A percentile compares a stretch with the other conserved stretches of the same genome.
Conservation (phyloP, 2,113 vertebrate species). For the Okapia johnstoni region DNA sequence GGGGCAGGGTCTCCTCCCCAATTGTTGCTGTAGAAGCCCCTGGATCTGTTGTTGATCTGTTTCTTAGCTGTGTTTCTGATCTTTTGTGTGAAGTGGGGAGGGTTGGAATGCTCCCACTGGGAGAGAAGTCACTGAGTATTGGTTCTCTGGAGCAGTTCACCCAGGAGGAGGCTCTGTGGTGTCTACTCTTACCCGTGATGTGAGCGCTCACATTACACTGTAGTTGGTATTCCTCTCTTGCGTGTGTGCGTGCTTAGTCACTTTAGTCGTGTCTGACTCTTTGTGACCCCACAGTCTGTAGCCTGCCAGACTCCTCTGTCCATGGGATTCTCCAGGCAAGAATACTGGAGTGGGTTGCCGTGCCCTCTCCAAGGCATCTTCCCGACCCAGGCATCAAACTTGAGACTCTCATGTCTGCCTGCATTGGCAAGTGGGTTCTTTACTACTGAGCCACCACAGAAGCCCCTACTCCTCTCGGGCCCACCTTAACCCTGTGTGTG, state of each 20-base stretch:
- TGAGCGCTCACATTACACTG: neutral
- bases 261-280: neutral
- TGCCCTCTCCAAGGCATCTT: neutral
- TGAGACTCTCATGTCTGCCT: neutral
- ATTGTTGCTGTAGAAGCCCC: neutral
- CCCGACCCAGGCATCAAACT: neutral
- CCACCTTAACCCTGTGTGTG: neutral
- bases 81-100: neutral
- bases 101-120: neutral
- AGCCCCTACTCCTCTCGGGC: neutral
- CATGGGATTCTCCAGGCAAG: neutral
- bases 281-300: neutral
- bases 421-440: rapidly evolving
- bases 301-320: neutral
- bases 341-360: neutral
- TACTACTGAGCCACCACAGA: neutral
- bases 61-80: neutral
- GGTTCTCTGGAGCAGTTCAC: neutral
- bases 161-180: neutral
- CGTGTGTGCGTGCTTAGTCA: neutral
- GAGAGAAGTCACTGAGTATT: neutral
- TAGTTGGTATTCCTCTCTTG: neutral
- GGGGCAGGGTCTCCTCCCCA: neutral
- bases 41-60: neutral
- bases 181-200: no score